Conservation (phyloP, 2,113 vertebrate genomes). For the Ursus arctos region DNA sequence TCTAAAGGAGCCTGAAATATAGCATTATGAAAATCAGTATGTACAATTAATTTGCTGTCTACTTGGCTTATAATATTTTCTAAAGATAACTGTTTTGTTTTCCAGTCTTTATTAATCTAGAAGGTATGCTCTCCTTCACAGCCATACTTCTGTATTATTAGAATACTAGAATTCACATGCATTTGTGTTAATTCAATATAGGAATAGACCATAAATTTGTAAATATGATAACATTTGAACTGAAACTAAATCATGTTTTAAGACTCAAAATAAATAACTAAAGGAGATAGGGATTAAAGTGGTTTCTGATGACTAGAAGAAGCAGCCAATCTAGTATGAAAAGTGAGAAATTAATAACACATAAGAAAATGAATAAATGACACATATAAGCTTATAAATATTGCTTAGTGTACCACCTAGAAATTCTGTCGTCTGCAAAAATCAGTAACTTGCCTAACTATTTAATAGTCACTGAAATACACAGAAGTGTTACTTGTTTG, state of each 20-base stretch:
- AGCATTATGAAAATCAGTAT: background rate
- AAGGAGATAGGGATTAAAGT: too few species aligned
- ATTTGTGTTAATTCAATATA: background rate
- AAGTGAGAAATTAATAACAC: too few species aligned
- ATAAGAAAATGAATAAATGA: too few species aligned
- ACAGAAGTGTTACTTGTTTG: too few species aligned
- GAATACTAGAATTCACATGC: background rate
- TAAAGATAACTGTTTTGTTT: background rate
- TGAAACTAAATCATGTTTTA: background rate
- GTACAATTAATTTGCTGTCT: background rate
- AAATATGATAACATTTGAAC: background rate
- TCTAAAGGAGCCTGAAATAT: background rate
- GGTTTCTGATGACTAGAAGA: too few species aligned
- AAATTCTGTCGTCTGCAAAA: too few species aligned
- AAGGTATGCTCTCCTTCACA: background rate
- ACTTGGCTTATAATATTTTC: background rate
- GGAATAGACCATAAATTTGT: background rate
- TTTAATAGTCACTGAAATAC: too few species aligned
- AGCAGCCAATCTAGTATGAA: too few species aligned
- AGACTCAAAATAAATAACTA: too few species aligned
- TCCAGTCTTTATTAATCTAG: background rate
- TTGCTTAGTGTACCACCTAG: too few species aligned
- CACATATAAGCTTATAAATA: too few species aligned
- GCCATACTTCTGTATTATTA: background rate
- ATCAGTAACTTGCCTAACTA: too few species aligned